phyloP scores from a whole-genome alignment of 2,113 vertebrate genomes.

The Paedocypris sp. region DNA sequence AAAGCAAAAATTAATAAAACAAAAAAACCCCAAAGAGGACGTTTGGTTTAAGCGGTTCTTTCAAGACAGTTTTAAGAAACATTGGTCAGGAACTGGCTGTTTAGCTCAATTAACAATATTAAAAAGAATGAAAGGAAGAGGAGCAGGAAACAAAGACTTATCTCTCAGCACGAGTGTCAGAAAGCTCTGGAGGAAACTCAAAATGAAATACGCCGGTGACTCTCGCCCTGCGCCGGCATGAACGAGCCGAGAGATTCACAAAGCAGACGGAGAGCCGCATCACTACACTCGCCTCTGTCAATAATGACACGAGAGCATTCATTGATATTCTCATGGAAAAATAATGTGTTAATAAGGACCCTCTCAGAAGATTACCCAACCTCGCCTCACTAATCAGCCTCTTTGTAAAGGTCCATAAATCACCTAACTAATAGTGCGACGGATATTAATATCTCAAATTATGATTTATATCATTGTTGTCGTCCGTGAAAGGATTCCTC shows the following conservation, averaged over 20 bases:
- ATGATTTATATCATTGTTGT: slow-evolving; percentile 50
- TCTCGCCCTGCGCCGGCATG: neutral
- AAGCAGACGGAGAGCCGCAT: neutral
- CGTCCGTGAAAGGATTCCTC: slow-evolving; percentile 39
- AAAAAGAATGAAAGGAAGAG: neutral
- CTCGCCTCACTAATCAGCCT: slow-evolving; percentile 43
- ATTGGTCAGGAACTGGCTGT: neutral
- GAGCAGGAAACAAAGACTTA: slow-evolving; percentile 2
- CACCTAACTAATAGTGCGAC: slow-evolving; percentile 42
- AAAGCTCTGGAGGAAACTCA: neutral
- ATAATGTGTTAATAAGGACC: slow-evolving; percentile 47
- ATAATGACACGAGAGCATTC: slow-evolving; percentile 31
- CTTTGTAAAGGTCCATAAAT: slow-evolving; percentile 44
- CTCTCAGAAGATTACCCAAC: slow-evolving; percentile 41
- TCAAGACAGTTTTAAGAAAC: neutral
- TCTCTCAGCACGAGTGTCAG: slow-evolving; percentile 7
- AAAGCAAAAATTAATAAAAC: too few species aligned
- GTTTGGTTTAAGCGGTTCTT: neutral
- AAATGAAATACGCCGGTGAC: neutral
- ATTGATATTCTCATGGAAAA: slow-evolving; percentile 40
- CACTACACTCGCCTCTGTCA: slow-evolving; percentile 22
- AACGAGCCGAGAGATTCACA: neutral
- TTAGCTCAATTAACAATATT: neutral
- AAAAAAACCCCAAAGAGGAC: too few species aligned
- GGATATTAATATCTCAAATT: slow-evolving; percentile 48